phyloP scores from a whole-genome alignment of 2,888 invertebrate species.

The Euphydryas editha region DNA sequence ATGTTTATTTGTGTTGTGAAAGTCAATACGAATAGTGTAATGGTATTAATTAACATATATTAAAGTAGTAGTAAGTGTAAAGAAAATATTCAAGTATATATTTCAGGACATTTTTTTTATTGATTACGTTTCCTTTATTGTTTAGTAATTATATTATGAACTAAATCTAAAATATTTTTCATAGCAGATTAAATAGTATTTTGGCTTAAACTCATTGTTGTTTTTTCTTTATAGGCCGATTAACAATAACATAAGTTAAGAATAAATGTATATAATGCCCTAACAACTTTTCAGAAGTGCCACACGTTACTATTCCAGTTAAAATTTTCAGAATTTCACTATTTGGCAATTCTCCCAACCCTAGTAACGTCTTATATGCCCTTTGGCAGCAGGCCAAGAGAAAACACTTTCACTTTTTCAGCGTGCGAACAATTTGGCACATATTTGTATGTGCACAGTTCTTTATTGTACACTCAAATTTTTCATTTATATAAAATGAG shows the following conservation, averaged over 20 bases:
- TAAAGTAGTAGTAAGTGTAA: too few species aligned
- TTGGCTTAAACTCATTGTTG: too few species aligned
- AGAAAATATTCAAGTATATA: too few species aligned
- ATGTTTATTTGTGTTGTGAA: conserved; percentile 38
- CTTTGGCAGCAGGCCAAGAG: conserved; percentile 57
- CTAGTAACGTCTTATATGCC: conserved; percentile 46
- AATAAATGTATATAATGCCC: too few species aligned
- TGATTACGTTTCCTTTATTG: too few species aligned
- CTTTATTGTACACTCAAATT: conserved; percentile 34
- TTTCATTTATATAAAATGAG: conserved; percentile 20
- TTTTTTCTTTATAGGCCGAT: too few species aligned
- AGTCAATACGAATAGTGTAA: background rate
- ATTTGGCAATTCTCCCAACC: conserved; percentile 53
- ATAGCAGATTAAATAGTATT: too few species aligned
- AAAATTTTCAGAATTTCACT: conserved; percentile 49
- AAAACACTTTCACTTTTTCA: conserved; percentile 56
- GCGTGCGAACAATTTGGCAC: conserved; percentile 41
- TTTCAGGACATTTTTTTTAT: too few species aligned
- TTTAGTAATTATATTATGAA: too few species aligned
- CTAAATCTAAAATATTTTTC: too few species aligned
- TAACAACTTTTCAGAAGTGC: background rate
- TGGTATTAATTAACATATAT: too few species aligned
- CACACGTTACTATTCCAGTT: background rate
- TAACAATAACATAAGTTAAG: too few species aligned
- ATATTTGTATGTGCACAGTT: conserved; percentile 26